Conservation (phyloP, 2,113 vertebrate species). For the Recurvirostra avosetta region DNA sequence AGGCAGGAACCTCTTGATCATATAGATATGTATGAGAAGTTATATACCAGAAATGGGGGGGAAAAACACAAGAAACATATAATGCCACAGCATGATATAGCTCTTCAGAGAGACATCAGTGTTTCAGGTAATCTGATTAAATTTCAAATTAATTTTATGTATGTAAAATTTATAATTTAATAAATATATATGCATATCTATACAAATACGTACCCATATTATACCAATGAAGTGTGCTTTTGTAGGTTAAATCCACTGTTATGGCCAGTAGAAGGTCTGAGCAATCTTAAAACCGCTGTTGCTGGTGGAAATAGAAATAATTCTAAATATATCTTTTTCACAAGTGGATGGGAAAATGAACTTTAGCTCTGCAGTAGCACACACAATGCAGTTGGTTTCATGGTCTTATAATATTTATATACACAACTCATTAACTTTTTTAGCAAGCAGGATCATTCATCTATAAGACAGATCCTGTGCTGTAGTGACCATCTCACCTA, state of each 20-base stretch:
- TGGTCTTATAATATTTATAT: background rate
- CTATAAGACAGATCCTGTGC: background rate
- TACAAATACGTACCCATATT: background rate
- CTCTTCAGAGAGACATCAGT: background rate
- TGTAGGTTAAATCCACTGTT: background rate
- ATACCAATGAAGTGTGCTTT: background rate
- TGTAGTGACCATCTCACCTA: background rate
- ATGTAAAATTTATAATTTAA: background rate
- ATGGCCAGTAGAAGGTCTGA: background rate
- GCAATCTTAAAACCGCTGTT: background rate
- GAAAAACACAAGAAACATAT: accelerated
- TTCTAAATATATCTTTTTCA: background rate
- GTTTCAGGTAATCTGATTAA: background rate
- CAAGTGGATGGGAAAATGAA: background rate
- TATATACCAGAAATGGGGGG: accelerated
- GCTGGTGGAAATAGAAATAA: background rate
- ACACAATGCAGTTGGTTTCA: background rate
- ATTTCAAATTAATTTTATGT: background rate
- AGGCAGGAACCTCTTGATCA: background rate
- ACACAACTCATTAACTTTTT: background rate
- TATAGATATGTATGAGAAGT: background rate
- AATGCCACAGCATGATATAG: background rate
- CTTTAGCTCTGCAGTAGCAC: background rate
- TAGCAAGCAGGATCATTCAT: background rate
- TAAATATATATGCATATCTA: background rate